Conservation (phyloP, 1,140 invertebrate species). For the Mamestra configurata region DNA sequence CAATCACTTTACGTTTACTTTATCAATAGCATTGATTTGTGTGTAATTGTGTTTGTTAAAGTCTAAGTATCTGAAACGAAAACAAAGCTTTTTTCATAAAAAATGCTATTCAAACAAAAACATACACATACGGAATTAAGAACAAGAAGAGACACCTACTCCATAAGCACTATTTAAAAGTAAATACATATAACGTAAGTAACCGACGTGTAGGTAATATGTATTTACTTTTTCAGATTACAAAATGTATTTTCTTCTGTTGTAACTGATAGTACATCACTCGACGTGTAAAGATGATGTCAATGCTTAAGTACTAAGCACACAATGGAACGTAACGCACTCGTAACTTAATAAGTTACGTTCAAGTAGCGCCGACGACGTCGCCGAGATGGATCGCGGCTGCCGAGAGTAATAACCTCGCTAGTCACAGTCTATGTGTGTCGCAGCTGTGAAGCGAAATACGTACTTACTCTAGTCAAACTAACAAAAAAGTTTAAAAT, state of each 20-base stretch:
- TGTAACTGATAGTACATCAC: slow-evolving; percentile 3
- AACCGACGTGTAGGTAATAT: no score
- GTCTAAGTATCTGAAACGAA: neutral
- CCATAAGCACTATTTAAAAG: no score
- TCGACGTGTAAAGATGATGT: slow-evolving; percentile 28
- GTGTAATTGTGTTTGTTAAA: no score
- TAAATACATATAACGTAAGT: no score
- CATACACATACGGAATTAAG: no score
- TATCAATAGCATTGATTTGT: neutral
- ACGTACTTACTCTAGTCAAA: slow-evolving; percentile 2
- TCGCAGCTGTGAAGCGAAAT: slow-evolving; percentile 25
- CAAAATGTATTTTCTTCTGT: neutral
- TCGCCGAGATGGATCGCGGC: slow-evolving; percentile 61
- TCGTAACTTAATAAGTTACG: slow-evolving; percentile 46
- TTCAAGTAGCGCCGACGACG: slow-evolving; percentile 43
- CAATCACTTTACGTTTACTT: neutral
- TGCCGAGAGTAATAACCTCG: slow-evolving; percentile 67
- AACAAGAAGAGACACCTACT: no score
- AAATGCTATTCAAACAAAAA: no score
- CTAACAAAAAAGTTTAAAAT: slow-evolving; percentile 19
- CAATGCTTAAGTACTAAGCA: slow-evolving; percentile 42
- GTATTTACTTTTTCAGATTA: neutral
- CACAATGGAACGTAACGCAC: slow-evolving; percentile 63
- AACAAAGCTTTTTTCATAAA: neutral
- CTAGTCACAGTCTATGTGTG: slow-evolving; percentile 24